Conservation (phyloP, 2,113 vertebrate species). For the Otolemur garnettii region DNA sequence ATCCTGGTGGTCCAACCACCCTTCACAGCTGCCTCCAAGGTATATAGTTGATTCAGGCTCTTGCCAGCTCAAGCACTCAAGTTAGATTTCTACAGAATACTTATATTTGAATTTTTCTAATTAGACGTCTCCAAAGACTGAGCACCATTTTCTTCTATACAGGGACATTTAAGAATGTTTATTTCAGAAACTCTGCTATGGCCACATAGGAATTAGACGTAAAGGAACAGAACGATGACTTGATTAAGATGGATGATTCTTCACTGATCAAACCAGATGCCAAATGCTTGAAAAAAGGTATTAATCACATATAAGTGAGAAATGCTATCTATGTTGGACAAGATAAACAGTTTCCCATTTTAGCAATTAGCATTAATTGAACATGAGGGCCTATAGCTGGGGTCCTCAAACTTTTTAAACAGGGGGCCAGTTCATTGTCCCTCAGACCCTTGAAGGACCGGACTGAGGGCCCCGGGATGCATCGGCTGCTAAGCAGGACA, state of each 20-base stretch:
- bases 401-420: too few species aligned
- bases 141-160: constrained; percentile 41
- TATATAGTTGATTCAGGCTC: constrained; percentile 25
- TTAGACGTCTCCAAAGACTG: not conserved
- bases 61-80: constrained; percentile 30
- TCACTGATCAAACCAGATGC: constrained; percentile 67
- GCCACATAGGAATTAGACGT: constrained; percentile 20
- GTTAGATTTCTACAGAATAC: constrained; percentile 53
- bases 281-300: constrained; percentile 25
- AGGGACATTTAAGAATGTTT: constrained; percentile 17
- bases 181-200: not conserved
- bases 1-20: not conserved
- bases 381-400: not conserved
- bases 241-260: constrained; percentile 3
- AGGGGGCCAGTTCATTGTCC: too few species aligned
- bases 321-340: constrained; percentile 20
- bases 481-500: too few species aligned
- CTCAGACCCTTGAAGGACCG: too few species aligned
- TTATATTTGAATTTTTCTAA: constrained; percentile 48
- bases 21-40: constrained; percentile 13
- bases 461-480: too few species aligned
- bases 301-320: constrained; percentile 63
- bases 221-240: constrained; percentile 61
- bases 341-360: constrained; percentile 61
- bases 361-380: constrained; percentile 60